Conservation (phyloP, 2,113 vertebrate genomes). For the Esox niger region DNA sequence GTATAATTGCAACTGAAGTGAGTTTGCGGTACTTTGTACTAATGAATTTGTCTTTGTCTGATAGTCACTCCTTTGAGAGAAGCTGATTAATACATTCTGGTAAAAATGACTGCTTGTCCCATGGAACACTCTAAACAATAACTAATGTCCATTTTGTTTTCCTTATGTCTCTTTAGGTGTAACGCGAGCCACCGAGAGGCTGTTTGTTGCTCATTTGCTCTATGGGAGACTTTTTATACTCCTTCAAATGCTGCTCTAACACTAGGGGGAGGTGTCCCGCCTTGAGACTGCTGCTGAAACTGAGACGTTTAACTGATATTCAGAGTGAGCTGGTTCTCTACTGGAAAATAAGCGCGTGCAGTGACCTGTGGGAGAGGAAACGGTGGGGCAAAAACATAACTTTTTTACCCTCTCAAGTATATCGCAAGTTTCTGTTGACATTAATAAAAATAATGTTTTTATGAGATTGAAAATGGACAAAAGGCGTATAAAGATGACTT, state of each 20-base stretch:
- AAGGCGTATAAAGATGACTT: conserved; percentile 13
- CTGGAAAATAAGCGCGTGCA: conserved; percentile 84
- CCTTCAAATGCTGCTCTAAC: conserved; percentile 96
- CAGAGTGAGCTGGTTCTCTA: conserved; percentile 96
- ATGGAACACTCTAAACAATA: not conserved
- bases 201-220: conserved; percentile 80
- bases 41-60: not conserved
- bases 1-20: conserved; percentile 98
- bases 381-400: conserved; percentile 53
- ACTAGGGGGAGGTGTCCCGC: conserved; percentile 82
- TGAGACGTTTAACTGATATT: conserved; percentile 83
- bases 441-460: no score
- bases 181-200: conserved; percentile 69
- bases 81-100: no score
- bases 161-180: conserved; percentile 77
- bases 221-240: conserved; percentile 85
- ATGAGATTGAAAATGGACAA: conserved; percentile 29
- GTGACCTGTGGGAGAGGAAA: conserved; percentile 71
- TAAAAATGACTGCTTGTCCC: not conserved
- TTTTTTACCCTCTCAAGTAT: conserved; percentile 51
- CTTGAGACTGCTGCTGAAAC: conserved; percentile 89
- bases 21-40: conserved; percentile 46
- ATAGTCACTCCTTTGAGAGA: no score
- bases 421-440: no score
- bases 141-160: conserved; percentile 10